Evolutionary conservation across 2,888 invertebrate genomes (phyloP).

Genomic region (Coenonympha arcania): DNA sequence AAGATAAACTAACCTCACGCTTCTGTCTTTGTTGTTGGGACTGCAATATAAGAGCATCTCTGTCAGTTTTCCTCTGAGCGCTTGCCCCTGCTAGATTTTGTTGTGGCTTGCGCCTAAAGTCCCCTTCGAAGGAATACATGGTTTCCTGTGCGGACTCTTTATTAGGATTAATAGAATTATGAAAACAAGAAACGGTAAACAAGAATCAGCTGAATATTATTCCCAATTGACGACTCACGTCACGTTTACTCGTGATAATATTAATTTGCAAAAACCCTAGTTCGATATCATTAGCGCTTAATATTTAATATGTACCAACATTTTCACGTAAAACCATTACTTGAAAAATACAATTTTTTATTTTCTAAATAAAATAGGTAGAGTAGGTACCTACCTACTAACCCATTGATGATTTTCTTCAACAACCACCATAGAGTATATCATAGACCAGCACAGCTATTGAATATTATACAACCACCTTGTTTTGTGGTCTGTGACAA

Average conservation of each 20-base stretch:
- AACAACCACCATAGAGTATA: too few species aligned
- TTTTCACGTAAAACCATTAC: too few species aligned
- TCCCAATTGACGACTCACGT: constrained; percentile 18
- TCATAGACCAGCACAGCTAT: too few species aligned
- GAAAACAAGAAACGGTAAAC: constrained; percentile 39
- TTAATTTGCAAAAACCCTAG: background rate
- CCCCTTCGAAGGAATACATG: constrained; percentile 90
- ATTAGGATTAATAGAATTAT: background rate
- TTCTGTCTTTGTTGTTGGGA: constrained; percentile 90
- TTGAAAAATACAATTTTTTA: too few species aligned
- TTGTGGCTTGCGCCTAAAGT: constrained; percentile 87
- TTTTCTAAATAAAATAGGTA: too few species aligned
- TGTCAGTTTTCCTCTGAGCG: constrained; percentile 76
- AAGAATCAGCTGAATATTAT: constrained; percentile 54
- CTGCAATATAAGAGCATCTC: constrained; percentile 82
- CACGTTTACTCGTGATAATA: constrained; percentile 8
- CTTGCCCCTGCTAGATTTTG: constrained; percentile 94
- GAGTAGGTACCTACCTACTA: too few species aligned
- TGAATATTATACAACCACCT: background rate
- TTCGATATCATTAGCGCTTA: background rate
- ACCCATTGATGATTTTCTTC: too few species aligned
- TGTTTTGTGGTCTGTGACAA: background rate
- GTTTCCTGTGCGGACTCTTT: constrained; percentile 18
- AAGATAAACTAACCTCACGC: constrained; percentile 77
- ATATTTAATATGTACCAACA: too few species aligned